Evolutionary conservation across 2,113 vertebrate genomes (phyloP).

Genomic region (Bos indicus): DNA sequence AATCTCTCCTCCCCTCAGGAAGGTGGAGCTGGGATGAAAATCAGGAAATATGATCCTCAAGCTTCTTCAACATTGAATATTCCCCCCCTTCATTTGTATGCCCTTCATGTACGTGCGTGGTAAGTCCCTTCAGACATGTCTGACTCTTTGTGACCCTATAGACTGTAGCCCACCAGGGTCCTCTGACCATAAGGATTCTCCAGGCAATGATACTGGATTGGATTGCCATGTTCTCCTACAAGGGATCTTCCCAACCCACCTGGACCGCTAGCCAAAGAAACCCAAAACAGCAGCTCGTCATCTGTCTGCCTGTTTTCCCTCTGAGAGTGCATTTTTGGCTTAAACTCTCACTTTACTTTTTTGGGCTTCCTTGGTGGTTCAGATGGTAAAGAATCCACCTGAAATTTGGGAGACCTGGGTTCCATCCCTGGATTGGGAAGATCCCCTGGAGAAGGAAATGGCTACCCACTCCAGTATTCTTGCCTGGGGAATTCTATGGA

Average conservation of each 20-base stretch:
- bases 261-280: background rate
- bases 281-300: background rate
- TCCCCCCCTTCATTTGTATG: background rate
- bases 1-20: background rate
- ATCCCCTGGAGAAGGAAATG: background rate
- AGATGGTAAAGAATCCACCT: background rate
- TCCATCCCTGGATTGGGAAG: background rate
- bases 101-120: rapidly evolving
- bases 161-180: background rate
- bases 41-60: background rate
- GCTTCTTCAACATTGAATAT: background rate
- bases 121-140: background rate
- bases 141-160: background rate
- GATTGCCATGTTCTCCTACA: background rate
- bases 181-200: background rate
- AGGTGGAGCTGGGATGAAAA: background rate
- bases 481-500: background rate
- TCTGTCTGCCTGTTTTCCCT: background rate
- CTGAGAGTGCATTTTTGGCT: background rate
- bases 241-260: background rate
- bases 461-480: background rate
- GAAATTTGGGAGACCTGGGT: background rate
- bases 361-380: background rate
- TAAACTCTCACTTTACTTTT: background rate
- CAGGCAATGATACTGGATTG: background rate